Percentiles rank a stretch among this genome's conserved stretches.
These are phyloP conservation scores for Nephrotoma guestfalica DNA, from an alignment of 2,888 invertebrate species.

Conservation along the genomic window DNA sequence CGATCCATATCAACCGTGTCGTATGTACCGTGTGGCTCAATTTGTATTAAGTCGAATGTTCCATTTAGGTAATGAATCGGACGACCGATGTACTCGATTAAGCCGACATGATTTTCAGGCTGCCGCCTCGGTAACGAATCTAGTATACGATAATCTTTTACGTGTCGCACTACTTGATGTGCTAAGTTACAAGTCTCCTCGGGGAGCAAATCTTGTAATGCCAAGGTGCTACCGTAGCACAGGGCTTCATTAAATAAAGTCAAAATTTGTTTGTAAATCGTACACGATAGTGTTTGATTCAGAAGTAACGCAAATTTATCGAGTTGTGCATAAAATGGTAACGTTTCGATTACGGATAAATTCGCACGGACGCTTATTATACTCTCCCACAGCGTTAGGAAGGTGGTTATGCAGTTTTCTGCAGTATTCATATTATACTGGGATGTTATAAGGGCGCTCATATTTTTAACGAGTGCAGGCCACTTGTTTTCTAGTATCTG, in stretches of 20 bases:
- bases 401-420: conserved; percentile 62
- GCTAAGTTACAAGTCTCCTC: conserved; percentile 80
- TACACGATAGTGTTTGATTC: conserved; percentile 56
- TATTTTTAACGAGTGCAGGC: conserved; percentile 62
- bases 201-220: conserved; percentile 72
- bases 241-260: conserved; percentile 79
- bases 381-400: conserved; percentile 76
- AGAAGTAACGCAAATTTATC: conserved; percentile 62
- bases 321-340: conserved; percentile 73
- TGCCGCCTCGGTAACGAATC: conserved; percentile 29
- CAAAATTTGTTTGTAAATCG: conserved; percentile 72
- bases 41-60: conserved; percentile 2
- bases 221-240: conserved; percentile 81
- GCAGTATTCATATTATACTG: conserved; percentile 28
- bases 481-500: conserved; percentile 74
- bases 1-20: conserved; percentile 41
- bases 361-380: conserved; percentile 84
- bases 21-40: conserved; percentile 32
- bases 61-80: conserved; percentile 20
- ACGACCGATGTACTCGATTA: conserved; percentile 27
- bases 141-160: conserved; percentile 63
- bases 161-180: conserved; percentile 70
- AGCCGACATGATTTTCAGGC: conserved; percentile 26
- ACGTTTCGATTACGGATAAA: conserved; percentile 75
- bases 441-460: conserved; percentile 29